Evolutionary conservation across 1,140 invertebrate genomes (phyloP).

Genomic region (Meteorus sp.): DNA sequence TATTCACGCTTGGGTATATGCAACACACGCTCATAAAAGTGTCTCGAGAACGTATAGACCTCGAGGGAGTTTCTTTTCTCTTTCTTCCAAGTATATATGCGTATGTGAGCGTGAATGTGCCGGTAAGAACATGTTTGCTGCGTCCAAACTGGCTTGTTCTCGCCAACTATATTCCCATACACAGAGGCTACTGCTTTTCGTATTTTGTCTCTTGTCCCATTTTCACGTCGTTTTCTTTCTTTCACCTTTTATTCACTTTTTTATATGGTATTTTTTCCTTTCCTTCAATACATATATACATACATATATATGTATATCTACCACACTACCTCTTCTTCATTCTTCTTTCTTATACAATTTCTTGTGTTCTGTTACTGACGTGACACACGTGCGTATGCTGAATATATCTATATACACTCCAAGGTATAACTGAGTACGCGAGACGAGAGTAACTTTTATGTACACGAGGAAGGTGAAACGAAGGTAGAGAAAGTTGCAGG

Average conservation of each 20-base stretch:
- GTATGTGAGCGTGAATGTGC: conserved; percentile 8
- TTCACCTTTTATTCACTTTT: neutral
- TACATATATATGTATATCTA: neutral
- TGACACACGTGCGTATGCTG: too few relatives aligned
- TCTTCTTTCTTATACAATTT: too few relatives aligned
- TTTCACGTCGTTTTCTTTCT: conserved; percentile 9
- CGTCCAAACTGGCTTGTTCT: conserved; percentile 29
- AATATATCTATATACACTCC: too few relatives aligned
- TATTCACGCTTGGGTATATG: too few relatives aligned
- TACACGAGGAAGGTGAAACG: too few relatives aligned
- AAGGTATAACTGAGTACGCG: too few relatives aligned
- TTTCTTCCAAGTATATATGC: too few relatives aligned
- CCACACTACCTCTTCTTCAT: too few relatives aligned
- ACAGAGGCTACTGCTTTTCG: neutral
- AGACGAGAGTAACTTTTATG: neutral
- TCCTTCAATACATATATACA: neutral
- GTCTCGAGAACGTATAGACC: conserved; percentile 9
- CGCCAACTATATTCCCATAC: neutral
- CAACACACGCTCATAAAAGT: conserved; percentile 28
- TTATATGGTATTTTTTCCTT: too few relatives aligned
- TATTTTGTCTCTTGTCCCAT: conserved; percentile 5
- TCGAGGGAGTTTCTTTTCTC: neutral
- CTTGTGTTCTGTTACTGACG: too few relatives aligned
- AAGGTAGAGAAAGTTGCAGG: too few relatives aligned
- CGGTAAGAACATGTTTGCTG: conserved; percentile 30